Base-by-base conservation (phyloP, 2,888 invertebrate species). In the Latrodectus elegans region DNA sequence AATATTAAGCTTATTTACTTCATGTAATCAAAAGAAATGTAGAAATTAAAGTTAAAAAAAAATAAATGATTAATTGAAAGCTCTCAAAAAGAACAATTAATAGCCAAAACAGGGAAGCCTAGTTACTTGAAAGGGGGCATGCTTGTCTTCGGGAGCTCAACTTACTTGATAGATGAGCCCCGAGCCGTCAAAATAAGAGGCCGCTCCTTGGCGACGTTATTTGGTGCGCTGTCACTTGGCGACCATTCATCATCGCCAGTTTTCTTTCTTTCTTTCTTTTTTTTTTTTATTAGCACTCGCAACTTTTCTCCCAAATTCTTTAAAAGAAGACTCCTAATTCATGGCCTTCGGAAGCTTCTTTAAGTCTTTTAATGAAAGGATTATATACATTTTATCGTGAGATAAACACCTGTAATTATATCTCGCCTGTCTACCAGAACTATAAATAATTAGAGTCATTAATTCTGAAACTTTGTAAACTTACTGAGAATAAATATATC, bases 121-220 rank as follows among this genome's bases (percentile, higher is more conserved):
- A 8, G 17, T 38, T 60, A n/a, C 67, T 51, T 67, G 64, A 15
- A 65, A 17, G 81, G 72, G 76, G 80, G 73, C 71, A n/a, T 73
- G 76, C 75, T 74, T 86, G 86, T 86, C 86, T 86, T 81, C 86
- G 70, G 86, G 81, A 86, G 86, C 86, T 86, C 81, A 86, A 76
- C 81, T 86, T 86, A 75, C 81, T 60, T 86, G 86, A 86, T 86
- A 67, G 86, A 86, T 86, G 86, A 86, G 86, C 55, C 81, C 81
- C 71, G 60, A 80, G 77, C 80, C 86, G 86, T 86, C 86, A 86
- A 86, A 86, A 86, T 86, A 86, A 86, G 81, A 81, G 76, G 81
- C 81, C 80, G 77, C 71, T 81, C 67, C 80, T 86, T 86, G 86
- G 86, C 86, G 86, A 86, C 81, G 76, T 76, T 86, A 81, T 76